Evolutionary conservation across 2,888 invertebrate species (phyloP).

Genomic region (Thera obeliscata): DNA sequence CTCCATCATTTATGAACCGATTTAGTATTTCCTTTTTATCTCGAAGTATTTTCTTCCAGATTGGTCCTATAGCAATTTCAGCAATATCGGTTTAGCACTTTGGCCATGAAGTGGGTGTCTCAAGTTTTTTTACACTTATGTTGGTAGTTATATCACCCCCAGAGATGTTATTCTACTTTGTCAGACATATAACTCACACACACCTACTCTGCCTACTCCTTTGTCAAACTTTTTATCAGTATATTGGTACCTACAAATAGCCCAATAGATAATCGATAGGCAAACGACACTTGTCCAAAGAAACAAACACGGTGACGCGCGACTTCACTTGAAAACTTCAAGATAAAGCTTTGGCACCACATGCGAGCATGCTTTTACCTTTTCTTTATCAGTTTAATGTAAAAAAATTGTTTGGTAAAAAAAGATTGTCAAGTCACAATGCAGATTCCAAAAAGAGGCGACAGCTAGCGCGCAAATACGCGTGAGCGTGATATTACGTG

Average conservation of each 20-base stretch:
- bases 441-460: not conserved
- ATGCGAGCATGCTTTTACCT: not conserved
- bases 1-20: no score
- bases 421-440: not conserved
- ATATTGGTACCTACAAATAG: conserved; percentile 29
- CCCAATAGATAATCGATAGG: conserved; percentile 56
- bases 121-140: no score
- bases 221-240: conserved; percentile 17
- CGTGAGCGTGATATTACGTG: no score
- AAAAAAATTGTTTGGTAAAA: no score
- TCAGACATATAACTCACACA: not conserved
- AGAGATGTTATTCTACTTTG: not conserved
- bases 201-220: not conserved
- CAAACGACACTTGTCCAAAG: conserved; percentile 70
- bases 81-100: no score
- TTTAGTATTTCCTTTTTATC: no score
- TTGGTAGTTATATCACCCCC: no score
- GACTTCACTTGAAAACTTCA: conserved; percentile 76
- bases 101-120: no score
- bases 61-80: no score
- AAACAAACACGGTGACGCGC: conserved; percentile 74
- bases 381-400: not conserved
- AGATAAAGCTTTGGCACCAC: conserved; percentile 54
- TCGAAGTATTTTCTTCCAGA: no score
- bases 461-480: no score